Evolutionary conservation across 1,140 invertebrate species (phyloP).

Genomic region (Meloidogyne hapla): DNA sequence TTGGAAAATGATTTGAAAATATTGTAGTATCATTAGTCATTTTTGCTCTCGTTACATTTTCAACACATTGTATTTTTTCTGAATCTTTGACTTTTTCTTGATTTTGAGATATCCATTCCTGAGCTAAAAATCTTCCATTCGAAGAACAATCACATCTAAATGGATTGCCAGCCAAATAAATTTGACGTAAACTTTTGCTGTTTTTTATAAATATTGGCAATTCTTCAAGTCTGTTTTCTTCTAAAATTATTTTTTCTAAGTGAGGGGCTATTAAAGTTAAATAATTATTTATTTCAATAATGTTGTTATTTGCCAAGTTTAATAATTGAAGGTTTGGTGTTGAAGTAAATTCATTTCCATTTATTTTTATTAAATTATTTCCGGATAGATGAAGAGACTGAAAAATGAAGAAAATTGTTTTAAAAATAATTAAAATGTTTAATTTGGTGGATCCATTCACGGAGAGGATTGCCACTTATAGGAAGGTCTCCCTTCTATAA

Average conservation of each 20-base stretch:
- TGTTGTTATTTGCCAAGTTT: constrained; percentile 33
- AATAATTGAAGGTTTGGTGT: constrained; percentile 24
- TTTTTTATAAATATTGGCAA: constrained; percentile 32
- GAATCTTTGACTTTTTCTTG: constrained; percentile 38
- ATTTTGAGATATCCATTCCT: constrained; percentile 47
- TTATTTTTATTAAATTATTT: constrained; percentile 46
- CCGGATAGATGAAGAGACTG: constrained; percentile 48
- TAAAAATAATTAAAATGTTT: not conserved
- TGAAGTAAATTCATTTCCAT: constrained; percentile 34
- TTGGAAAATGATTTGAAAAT: constrained; percentile 49
- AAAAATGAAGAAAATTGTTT: constrained; percentile 14
- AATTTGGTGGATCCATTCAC: not conserved
- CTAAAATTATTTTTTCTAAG: constrained; percentile 41
- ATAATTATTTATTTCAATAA: constrained; percentile 25
- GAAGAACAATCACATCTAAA: constrained; percentile 60
- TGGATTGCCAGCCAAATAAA: constrained; percentile 45
- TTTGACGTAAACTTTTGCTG: constrained; percentile 24
- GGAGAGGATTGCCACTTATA: too few species aligned
- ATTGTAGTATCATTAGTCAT: constrained; percentile 54
- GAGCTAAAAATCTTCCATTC: constrained; percentile 22
- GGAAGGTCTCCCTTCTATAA: too few species aligned
- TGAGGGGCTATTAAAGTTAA: constrained; percentile 45
- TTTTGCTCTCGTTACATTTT: constrained; percentile 59
- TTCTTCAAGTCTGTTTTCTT: constrained; percentile 38
- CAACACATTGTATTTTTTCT: constrained; percentile 50